phyloP scores from a whole-genome alignment of 1,140 invertebrate species.

The Subanguina moxae region DNA sequence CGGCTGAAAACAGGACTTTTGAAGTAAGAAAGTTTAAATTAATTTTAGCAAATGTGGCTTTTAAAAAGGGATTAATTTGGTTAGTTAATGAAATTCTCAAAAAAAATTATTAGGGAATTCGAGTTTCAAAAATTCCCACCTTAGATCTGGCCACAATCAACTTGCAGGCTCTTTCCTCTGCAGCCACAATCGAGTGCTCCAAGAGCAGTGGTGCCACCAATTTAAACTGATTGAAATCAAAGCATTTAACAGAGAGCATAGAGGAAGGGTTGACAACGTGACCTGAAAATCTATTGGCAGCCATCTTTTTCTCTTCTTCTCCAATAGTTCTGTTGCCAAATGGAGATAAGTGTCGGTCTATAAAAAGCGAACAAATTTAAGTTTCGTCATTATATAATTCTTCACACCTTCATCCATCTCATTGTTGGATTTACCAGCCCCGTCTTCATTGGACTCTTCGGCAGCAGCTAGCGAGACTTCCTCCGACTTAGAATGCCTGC shows the following conservation, averaged over 20 bases:
- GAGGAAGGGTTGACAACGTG: conserved; percentile 54
- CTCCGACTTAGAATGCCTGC: not conserved
- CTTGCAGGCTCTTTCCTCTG: conserved; percentile 41
- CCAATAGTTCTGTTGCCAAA: no score
- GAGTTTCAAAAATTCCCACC: conserved; percentile 22
- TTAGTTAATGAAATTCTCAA: no score
- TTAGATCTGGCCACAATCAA: conserved; percentile 37
- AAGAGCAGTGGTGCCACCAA: conserved; percentile 25
- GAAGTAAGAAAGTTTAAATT: no score
- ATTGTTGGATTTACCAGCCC: not conserved
- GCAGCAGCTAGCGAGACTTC: not conserved
- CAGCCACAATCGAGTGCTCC: conserved; percentile 24
- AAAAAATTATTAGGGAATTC: conserved; percentile 10
- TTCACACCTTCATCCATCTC: not conserved
- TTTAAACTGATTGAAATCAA: conserved; percentile 26
- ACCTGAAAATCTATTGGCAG: not conserved
- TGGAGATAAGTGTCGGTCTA: conserved; percentile 5
- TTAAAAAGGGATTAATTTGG: no score
- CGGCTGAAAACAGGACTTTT: no score
- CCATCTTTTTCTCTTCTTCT: no score
- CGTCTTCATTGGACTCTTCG: not conserved
- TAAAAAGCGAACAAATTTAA: not conserved
- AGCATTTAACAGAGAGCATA: conserved; percentile 70
- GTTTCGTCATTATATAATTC: no score
- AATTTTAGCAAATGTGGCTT: no score